Evolutionary conservation across 2,888 invertebrate species (phyloP).

Genomic region (Ophion ventricosus): DNA sequence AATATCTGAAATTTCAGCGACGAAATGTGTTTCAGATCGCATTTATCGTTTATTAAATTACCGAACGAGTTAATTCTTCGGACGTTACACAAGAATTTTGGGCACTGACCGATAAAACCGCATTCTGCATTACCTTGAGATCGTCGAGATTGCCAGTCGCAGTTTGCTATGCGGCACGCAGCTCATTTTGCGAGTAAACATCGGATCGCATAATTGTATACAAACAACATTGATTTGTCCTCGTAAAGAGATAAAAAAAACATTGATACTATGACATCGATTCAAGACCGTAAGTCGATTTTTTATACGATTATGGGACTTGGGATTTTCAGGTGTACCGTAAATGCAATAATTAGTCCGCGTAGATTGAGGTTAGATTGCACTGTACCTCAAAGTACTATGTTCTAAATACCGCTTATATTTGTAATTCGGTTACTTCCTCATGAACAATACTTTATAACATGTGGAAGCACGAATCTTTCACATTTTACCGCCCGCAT

Average conservation of each 20-base stretch:
- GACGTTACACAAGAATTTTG: no score
- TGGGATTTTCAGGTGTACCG: background rate
- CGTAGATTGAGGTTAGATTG: constrained; percentile 45
- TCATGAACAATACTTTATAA: background rate
- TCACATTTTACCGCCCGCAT: no score
- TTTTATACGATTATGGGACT: constrained; percentile 7
- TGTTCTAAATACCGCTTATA: background rate
- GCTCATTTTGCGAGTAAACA: constrained; percentile 26
- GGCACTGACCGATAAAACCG: no score
- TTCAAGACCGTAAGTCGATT: constrained; percentile 74
- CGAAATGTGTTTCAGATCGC: no score
- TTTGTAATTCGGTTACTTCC: background rate
- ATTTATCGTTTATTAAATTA: no score
- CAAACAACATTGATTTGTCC: constrained; percentile 14
- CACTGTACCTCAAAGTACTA: constrained; percentile 39
- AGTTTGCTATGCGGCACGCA: no score
- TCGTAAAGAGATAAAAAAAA: constrained; percentile 20
- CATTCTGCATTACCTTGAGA: no score
- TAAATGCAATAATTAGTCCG: constrained; percentile 8
- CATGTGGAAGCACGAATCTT: background rate
- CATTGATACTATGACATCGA: constrained; percentile 70
- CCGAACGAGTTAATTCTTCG: no score
- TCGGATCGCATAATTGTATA: constrained; percentile 28
- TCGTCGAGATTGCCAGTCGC: no score
- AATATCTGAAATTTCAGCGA: no score